Conservation (phyloP, 1,140 invertebrate species). For the Delia radicum region DNA sequence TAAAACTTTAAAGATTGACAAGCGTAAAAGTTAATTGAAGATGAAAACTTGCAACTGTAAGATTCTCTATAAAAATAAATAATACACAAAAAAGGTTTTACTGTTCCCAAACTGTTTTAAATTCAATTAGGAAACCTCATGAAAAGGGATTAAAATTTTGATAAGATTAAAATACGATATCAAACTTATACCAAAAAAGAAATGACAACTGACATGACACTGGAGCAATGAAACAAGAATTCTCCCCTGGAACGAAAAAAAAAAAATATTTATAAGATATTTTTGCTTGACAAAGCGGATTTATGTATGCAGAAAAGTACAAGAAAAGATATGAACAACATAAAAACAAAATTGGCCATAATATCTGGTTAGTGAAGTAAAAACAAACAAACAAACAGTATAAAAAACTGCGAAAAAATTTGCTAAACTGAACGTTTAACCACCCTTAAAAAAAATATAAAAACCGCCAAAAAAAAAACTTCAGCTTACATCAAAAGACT, state of each 20-base stretch:
- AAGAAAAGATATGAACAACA: constrained; percentile 10
- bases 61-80: background rate
- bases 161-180: constrained; percentile 20
- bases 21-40: constrained; percentile 21
- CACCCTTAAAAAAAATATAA: background rate
- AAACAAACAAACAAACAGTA: background rate
- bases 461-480: background rate
- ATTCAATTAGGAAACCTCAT: constrained; percentile 21
- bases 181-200: background rate
- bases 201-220: constrained; percentile 17
- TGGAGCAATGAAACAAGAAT: background rate
- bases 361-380: background rate
- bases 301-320: background rate
- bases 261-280: background rate
- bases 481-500: background rate
- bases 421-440: constrained; percentile 18
- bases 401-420: constrained; percentile 7
- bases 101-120: constrained; percentile 13
- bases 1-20: background rate
- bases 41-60: constrained; percentile 24
- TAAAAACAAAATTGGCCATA: background rate
- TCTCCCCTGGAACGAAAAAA: background rate
- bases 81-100: background rate
- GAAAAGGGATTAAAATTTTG: constrained; percentile 22
- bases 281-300: constrained; percentile 8